Conservation (phyloP, 2,888 invertebrate genomes). For the Pyrrhopygopsis socrates region DNA sequence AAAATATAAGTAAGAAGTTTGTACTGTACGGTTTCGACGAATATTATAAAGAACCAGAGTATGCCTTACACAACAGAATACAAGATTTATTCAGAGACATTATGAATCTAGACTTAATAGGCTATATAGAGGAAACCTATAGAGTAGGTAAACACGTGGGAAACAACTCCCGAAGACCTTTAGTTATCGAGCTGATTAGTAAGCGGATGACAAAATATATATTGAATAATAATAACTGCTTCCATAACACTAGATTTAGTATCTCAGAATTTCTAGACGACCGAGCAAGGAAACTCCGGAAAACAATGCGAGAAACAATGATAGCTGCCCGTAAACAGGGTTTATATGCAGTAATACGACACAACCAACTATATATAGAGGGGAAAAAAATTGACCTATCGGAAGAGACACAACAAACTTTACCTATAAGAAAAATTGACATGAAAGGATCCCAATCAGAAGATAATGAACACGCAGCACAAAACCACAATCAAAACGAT, state of each 20-base stretch:
- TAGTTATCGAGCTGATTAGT: neutral
- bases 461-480: neutral
- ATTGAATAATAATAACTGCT: neutral
- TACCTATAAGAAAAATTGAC: neutral
- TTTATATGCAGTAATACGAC: neutral
- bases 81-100: neutral
- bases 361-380: neutral
- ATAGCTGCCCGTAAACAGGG: neutral
- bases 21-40: neutral
- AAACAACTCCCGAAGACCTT: neutral
- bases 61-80: neutral
- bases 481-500: neutral
- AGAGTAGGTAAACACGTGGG: neutral
- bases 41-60: neutral
- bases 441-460: neutral
- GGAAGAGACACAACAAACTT: neutral
- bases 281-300: neutral
- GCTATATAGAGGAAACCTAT: neutral
- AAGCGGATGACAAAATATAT: slow-evolving; percentile 16
- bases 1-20: neutral
- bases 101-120: neutral
- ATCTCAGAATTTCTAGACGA: slow-evolving; percentile 2
- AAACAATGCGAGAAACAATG: neutral
- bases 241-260: neutral
- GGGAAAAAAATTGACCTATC: neutral